Base-by-base conservation (phyloP, 2,113 vertebrate species). In the Thunnus maccoyii region DNA sequence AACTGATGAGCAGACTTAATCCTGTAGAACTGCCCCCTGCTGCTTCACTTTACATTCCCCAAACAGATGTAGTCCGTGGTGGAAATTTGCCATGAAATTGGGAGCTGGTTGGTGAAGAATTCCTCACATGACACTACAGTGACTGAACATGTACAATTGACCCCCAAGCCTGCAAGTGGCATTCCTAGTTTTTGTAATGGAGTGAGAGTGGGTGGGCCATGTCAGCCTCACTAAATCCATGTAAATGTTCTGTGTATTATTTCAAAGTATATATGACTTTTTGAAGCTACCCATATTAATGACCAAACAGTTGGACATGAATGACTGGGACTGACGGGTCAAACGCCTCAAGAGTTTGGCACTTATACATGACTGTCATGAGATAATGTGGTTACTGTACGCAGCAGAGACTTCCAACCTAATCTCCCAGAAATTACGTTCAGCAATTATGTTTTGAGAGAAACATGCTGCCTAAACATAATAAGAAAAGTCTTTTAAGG, bases 11-110 rank as follows among this genome's bases (percentile, higher is more conserved):
- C 92, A 85, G 86, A 69, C 83, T 91, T 94, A 94, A 95, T 94
- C 90, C 92, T 89, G 86, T 78, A 89, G 87, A 90, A 89, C 78
- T 90, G 86, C 76, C 91, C 86, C 91, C 89, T 25, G 82, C 92
- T 83, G 90, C 84, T 82, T 92, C 70, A 52, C 90, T 93, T 87
- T 92, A 92, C 88, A 90, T 90, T 90, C 90, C 87, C 83, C 71
- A 86, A 91, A 94, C 93, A 95, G 88, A 92, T 92, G 93, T 85
- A 91, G 70, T 83, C 79, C 86, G 62, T 20, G 74, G 82, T 91
- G 89, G 84, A 94, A 94, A 94, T 93, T 91, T 86, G 89, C 92
- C 93, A 89, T 95, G 93, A 95, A 95, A 95, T 95, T 86, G 85
- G 86, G 82, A 86, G 70, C 87, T 84, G 79, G 83, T 89, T 72